Conservation (phyloP, 2,888 invertebrate species). For the Cryptocephalus primarius region DNA sequence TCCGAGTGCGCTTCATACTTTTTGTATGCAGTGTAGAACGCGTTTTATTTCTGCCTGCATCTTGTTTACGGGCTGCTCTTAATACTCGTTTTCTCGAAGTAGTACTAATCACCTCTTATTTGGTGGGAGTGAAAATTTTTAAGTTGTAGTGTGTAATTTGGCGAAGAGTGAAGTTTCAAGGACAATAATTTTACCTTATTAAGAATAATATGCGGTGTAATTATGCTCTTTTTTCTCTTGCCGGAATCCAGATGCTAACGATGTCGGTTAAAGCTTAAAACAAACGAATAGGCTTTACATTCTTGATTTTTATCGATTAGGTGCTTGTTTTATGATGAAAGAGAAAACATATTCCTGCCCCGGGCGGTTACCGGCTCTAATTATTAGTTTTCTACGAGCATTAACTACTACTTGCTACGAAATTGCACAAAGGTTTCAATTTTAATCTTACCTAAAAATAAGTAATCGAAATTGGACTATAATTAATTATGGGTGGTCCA, state of each 20-base stretch:
- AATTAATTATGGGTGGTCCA: conserved; percentile 9
- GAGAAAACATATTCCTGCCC: conserved; percentile 5
- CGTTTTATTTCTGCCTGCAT: too few relatives aligned
- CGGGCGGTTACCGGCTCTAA: background rate
- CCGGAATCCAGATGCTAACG: conserved; percentile 1
- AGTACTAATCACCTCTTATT: too few relatives aligned
- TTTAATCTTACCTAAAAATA: conserved; percentile 6
- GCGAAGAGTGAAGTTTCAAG: too few relatives aligned
- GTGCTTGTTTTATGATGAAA: conserved; percentile 1
- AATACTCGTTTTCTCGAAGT: too few relatives aligned
- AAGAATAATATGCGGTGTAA: conserved; percentile 1
- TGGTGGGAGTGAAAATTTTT: too few relatives aligned
- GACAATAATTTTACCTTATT: too few relatives aligned
- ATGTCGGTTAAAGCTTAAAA: conserved; percentile 1
- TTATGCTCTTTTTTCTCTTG: conserved; percentile 2
- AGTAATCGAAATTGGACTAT: conserved; percentile 6
- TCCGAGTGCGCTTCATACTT: too few relatives aligned
- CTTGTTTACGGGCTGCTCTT: too few relatives aligned
- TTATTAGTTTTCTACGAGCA: background rate
- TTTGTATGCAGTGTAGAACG: too few relatives aligned
- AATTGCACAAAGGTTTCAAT: conserved; percentile 6
- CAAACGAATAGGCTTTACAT: conserved; percentile 1
- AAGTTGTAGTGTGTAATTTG: too few relatives aligned
- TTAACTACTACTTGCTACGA: conserved; percentile 6
- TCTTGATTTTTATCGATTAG: conserved; percentile 3